A percentile compares a stretch with the other conserved stretches of the same genome.
phyloP scores from a whole-genome alignment of 2,888 invertebrate genomes.

The Sarcophaga variegata region DNA sequence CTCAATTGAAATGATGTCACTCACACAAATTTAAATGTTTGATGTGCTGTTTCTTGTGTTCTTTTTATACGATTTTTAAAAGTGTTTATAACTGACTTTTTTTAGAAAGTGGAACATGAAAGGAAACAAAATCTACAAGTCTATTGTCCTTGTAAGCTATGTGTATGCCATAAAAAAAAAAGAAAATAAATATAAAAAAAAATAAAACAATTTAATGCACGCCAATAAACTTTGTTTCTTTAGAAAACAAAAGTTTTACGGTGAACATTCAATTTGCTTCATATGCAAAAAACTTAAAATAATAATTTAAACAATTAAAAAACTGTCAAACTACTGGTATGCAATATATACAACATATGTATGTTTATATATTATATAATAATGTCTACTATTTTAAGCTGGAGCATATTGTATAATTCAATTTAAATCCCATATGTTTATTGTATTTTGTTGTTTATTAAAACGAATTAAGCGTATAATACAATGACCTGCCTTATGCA shows the following conservation, averaged over 20 bases:
- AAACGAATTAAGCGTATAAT: slow-evolving; percentile 36
- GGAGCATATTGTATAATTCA: too few species aligned
- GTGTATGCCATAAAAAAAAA: slow-evolving; percentile 3
- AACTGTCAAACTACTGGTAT: too few species aligned
- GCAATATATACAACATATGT: too few species aligned
- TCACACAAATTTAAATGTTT: slow-evolving; percentile 51
- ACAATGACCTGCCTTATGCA: not conserved
- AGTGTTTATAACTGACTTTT: too few species aligned
- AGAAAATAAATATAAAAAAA: not conserved
- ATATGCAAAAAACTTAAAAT: too few species aligned
- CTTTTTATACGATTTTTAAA: not conserved
- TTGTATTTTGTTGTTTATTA: slow-evolving; percentile 9
- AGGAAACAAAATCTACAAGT: slow-evolving; percentile 11
- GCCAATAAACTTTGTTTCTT: slow-evolving; percentile 13
- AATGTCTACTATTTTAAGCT: too few species aligned
- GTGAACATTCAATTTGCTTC: too few species aligned
- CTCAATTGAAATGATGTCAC: slow-evolving; percentile 63
- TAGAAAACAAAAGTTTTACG: not conserved
- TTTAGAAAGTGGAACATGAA: slow-evolving; percentile 15
- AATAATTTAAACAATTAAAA: too few species aligned
- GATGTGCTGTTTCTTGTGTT: not conserved
- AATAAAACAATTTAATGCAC: slow-evolving; percentile 23
- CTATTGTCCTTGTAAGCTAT: slow-evolving; percentile 53
- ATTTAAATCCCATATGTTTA: too few species aligned
- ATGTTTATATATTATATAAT: too few species aligned